Conservation (phyloP, 2,888 invertebrate species). For the Trisateles emortualis region DNA sequence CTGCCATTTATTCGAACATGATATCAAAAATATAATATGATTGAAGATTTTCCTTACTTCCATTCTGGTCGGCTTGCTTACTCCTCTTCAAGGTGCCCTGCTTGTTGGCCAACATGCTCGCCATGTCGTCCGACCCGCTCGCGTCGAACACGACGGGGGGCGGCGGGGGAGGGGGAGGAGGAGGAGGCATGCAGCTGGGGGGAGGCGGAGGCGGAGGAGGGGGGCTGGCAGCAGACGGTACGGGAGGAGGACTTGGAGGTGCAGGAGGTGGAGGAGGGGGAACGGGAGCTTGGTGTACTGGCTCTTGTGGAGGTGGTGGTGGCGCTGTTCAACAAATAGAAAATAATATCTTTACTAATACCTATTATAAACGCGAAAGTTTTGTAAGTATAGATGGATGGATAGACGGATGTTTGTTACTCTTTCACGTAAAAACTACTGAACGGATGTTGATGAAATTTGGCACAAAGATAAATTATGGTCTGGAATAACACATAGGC, state of each 20-base stretch:
- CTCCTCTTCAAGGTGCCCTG: constrained; percentile 83
- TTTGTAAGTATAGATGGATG: no score
- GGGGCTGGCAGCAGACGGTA: constrained; percentile 23
- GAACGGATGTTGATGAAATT: no score
- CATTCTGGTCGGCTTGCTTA: constrained; percentile 83
- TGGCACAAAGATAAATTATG: no score
- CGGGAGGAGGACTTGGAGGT: constrained; percentile 14
- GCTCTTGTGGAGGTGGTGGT: constrained; percentile 22
- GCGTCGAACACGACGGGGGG: constrained; percentile 68
- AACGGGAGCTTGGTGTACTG: constrained; percentile 39
- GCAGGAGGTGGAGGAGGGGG: constrained; percentile 33
- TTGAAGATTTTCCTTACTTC: constrained; percentile 52
- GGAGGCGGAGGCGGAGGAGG: constrained; percentile 44
- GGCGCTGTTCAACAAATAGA: no score
- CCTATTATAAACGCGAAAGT: no score
- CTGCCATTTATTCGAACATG: not conserved
- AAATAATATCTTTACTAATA: no score
- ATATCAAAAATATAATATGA: not conserved
- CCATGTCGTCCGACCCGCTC: constrained; percentile 79
- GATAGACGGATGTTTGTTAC: no score
- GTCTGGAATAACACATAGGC: no score
- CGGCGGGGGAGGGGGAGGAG: constrained; percentile 77
- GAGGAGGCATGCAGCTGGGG: constrained; percentile 45
- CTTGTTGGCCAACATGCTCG: constrained; percentile 86
- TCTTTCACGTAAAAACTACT: no score